phyloP scores from a whole-genome alignment of 2,797 vertebrate species.

The Sciaenops ocellatus region DNA sequence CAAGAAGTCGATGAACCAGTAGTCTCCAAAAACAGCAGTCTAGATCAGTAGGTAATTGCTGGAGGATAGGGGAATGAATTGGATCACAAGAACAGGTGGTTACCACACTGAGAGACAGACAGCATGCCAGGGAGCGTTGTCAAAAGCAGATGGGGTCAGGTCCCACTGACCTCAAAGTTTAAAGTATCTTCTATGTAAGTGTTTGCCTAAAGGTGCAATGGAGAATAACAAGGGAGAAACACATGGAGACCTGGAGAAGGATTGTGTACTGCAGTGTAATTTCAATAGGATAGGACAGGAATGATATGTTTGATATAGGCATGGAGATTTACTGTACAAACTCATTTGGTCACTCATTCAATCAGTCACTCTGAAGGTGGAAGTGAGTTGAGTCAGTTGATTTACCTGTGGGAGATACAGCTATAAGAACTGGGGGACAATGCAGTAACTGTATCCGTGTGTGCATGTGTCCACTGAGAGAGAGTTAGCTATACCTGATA shows the following conservation, averaged over 20 bases:
- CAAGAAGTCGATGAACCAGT: conserved; percentile 43
- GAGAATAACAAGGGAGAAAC: conserved; percentile 3
- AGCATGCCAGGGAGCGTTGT: conserved; percentile 2
- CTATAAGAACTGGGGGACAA: conserved; percentile 44
- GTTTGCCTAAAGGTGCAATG: neutral
- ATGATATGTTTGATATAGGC: too few species aligned
- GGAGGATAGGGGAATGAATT: conserved; percentile 15
- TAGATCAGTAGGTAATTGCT: conserved; percentile 34
- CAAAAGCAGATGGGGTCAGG: neutral
- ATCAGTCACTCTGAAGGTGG: conserved; percentile 23
- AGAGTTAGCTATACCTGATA: conserved; percentile 32
- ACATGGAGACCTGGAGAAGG: neutral
- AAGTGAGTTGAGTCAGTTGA: conserved; percentile 23
- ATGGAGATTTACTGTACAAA: neutral
- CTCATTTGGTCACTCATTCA: conserved; percentile 18
- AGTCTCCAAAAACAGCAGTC: conserved; percentile 38
- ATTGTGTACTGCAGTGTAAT: conserved; percentile 1
- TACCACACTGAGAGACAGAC: neutral
- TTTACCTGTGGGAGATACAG: conserved; percentile 39
- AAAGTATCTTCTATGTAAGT: neutral
- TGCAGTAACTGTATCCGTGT: conserved; percentile 17
- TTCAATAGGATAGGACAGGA: neutral
- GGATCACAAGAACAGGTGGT: conserved; percentile 34
- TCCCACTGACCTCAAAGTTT: conserved; percentile 6
- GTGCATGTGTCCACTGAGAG: conserved; percentile 15